A percentile compares a stretch with the other conserved stretches of the same genome.
These are phyloP conservation scores for Lepidocyrtoides sp. DNA, from an alignment of 2,888 invertebrate species.

Conservation along the genomic window DNA sequence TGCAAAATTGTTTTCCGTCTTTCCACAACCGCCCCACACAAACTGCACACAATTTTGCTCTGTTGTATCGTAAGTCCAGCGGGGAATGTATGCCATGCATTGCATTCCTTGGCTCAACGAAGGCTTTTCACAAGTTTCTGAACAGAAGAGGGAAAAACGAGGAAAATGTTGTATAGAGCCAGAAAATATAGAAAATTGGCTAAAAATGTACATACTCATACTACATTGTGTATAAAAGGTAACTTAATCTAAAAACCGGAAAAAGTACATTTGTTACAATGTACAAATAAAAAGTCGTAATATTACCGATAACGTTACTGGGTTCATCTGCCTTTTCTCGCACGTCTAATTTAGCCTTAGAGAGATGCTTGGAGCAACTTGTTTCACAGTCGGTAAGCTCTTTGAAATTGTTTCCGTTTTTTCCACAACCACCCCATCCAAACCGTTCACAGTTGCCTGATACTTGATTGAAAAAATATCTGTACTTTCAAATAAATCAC, in stretches of 20 bases:
- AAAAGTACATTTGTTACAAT: neutral
- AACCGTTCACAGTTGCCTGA: slow-evolving; percentile 79
- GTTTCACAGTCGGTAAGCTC: slow-evolving; percentile 79
- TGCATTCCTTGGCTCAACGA: slow-evolving; percentile 41
- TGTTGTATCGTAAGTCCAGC: slow-evolving; percentile 81
- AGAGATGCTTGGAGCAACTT: slow-evolving; percentile 79
- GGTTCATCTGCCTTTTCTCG: slow-evolving; percentile 20
- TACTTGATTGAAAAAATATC: slow-evolving; percentile 77
- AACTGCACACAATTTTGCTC: slow-evolving; percentile 75
- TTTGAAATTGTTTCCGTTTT: slow-evolving; percentile 81
- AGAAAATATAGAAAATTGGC: neutral
- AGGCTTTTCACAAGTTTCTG: slow-evolving; percentile 78
- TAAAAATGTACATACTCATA: neutral
- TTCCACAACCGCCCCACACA: slow-evolving; percentile 85
- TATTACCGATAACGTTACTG: slow-evolving; percentile 48
- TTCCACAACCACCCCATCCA: slow-evolving; percentile 85
- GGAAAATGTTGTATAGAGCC: neutral
- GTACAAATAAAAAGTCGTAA: neutral
- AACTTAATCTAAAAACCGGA: slow-evolving; percentile 1
- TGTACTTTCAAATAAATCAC: slow-evolving; percentile 65
- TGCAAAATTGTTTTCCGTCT: slow-evolving; percentile 81
- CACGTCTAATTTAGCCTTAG: slow-evolving; percentile 44
- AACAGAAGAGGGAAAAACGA: neutral
- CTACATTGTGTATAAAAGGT: neutral
- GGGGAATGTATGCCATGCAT: slow-evolving; percentile 80